These are phyloP conservation scores for Tachina fera DNA, from an alignment of 2,888 invertebrate genomes.

Conservation along the genomic window DNA sequence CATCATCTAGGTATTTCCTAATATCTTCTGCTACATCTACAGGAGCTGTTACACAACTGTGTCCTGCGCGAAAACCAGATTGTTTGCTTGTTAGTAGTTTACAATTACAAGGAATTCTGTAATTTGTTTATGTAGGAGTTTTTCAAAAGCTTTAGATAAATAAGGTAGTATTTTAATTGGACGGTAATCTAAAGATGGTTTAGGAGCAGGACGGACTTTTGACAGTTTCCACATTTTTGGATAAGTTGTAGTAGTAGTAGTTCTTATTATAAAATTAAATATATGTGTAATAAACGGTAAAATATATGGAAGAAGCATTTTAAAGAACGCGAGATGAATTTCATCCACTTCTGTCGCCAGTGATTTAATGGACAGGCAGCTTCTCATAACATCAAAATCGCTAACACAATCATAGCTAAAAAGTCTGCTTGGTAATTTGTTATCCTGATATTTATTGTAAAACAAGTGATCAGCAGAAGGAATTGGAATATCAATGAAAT, in stretches of 20 bases:
- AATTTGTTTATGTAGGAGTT: no score
- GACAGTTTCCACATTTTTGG: background rate
- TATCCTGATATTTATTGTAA: constrained; percentile 1
- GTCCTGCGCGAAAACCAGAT: no score
- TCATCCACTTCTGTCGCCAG: constrained; percentile 33
- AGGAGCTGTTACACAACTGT: no score
- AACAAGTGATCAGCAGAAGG: background rate
- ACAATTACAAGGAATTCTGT: no score
- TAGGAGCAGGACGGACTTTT: no score
- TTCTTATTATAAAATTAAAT: constrained; percentile 14
- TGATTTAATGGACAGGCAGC: constrained; percentile 20
- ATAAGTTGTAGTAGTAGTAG: background rate
- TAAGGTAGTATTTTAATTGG: no score
- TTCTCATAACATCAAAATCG: constrained; percentile 22
- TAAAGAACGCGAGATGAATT: constrained; percentile 16
- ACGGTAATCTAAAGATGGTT: no score
- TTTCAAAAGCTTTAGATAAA: no score
- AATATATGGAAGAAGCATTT: constrained; percentile 2
- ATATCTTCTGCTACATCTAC: no score
- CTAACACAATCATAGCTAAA: constrained; percentile 1
- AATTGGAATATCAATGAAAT: constrained; percentile 2
- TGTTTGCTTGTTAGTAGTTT: no score
- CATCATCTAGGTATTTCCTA: no score
- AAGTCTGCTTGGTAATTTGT: background rate
- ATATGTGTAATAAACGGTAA: constrained; percentile 7